Evolutionary conservation across 2,888 invertebrate species (phyloP).

Genomic region (Julus scanicus): DNA sequence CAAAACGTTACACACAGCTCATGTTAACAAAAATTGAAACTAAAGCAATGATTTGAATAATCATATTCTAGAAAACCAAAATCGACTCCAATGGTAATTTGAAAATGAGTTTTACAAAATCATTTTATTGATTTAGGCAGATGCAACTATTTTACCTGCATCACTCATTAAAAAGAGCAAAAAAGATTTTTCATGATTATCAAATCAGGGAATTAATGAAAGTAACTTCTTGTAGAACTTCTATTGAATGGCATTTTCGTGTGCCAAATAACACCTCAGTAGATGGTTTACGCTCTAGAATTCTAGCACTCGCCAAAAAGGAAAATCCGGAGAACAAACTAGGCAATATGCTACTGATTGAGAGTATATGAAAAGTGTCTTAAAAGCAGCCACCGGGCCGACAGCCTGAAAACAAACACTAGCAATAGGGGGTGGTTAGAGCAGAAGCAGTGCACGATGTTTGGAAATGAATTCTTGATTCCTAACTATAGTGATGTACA

Average conservation of each 20-base stretch:
- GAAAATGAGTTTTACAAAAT: too few species aligned
- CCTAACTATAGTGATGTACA: background rate
- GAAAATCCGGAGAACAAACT: background rate
- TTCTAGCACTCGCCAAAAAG: background rate
- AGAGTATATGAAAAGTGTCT: background rate
- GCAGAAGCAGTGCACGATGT: background rate
- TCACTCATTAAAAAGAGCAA: background rate
- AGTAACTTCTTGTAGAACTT: background rate
- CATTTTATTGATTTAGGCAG: too few species aligned
- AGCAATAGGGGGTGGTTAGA: background rate
- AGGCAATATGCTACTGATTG: background rate
- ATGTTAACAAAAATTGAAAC: too few species aligned
- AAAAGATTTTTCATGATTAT: background rate
- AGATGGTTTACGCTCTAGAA: background rate
- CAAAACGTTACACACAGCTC: too few species aligned
- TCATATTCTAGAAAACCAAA: too few species aligned
- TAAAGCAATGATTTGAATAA: too few species aligned
- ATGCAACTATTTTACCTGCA: background rate
- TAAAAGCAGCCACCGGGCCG: background rate
- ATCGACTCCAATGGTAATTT: too few species aligned
- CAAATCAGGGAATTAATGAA: background rate
- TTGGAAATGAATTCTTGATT: slow-evolving; percentile 1
- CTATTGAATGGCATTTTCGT: background rate
- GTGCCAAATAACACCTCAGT: background rate
- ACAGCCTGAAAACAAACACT: background rate